phyloP scores from a whole-genome alignment of 2,888 invertebrate species.

The Deilephila porcellus region DNA sequence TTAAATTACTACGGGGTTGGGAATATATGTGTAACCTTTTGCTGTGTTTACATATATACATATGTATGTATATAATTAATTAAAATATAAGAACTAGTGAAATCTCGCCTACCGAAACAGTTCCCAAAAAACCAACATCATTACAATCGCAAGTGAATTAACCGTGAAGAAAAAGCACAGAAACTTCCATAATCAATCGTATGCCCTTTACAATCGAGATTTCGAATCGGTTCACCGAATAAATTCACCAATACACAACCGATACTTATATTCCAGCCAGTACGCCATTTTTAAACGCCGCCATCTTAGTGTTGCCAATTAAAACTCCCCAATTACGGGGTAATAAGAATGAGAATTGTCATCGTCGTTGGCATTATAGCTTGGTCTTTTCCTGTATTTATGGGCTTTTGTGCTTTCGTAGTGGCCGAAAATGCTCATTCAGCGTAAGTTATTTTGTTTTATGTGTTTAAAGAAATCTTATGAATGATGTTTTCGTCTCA shows the following conservation, averaged over 20 bases:
- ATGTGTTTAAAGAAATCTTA: conserved; percentile 62
- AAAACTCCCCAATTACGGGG: not conserved
- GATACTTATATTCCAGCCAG: conserved; percentile 43
- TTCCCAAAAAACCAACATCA: not conserved
- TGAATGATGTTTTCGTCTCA: conserved; percentile 78
- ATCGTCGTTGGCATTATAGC: conserved; percentile 21
- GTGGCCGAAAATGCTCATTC: conserved; percentile 72
- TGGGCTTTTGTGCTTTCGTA: conserved; percentile 69
- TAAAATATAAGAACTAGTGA: conserved; percentile 12
- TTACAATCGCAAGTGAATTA: conserved; percentile 25
- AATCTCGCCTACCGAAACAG: not conserved
- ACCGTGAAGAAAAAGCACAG: conserved; percentile 32
- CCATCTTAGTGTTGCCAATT: not conserved
- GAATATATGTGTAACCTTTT: too few relatives aligned
- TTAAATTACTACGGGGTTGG: too few relatives aligned
- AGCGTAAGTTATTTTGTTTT: conserved; percentile 74
- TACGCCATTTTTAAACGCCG: conserved; percentile 43
- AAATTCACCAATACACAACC: conserved; percentile 45
- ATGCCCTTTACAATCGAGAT: conserved; percentile 51
- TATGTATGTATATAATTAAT: not conserved
- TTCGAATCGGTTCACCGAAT: conserved; percentile 48
- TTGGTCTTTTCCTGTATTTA: conserved; percentile 63
- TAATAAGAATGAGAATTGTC: conserved; percentile 11
- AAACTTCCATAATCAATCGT: conserved; percentile 41
- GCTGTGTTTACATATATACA: too few relatives aligned